phyloP scores from a whole-genome alignment of 2,888 invertebrate species.

The Pogonocherus hispidulus region DNA sequence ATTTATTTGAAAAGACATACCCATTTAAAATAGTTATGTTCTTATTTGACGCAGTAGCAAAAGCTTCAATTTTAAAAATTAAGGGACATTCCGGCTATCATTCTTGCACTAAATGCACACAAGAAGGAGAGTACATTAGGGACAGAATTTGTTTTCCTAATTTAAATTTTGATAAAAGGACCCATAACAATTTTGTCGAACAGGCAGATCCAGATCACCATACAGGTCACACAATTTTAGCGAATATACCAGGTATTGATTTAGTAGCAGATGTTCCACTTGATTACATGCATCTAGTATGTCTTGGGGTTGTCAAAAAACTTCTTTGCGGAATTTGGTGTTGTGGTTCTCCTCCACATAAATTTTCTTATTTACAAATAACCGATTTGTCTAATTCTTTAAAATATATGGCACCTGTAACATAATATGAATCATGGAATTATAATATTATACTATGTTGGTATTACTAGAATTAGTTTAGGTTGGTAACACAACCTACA shows the following conservation, averaged over 20 bases:
- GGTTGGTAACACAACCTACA: no score
- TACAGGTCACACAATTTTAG: conserved; percentile 8
- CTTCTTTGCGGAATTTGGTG: conserved; percentile 20
- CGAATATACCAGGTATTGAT: conserved; percentile 23
- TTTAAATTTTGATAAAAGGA: conserved; percentile 3
- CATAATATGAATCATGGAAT: no score
- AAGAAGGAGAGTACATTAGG: conserved; percentile 15
- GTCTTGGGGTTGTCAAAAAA: conserved; percentile 28
- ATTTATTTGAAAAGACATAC: neutral
- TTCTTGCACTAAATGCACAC: conserved; percentile 24
- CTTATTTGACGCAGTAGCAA: conserved; percentile 22
- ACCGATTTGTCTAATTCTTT: conserved; percentile 12
- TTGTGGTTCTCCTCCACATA: conserved; percentile 29
- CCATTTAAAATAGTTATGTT: conserved; percentile 17
- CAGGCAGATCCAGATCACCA: conserved; percentile 12
- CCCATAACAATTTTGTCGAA: conserved; percentile 4
- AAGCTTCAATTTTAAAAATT: conserved; percentile 18
- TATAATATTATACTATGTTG: no score
- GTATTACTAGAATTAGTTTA: no score
- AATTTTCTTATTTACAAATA: conserved; percentile 7
- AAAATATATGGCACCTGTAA: no score
- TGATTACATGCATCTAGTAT: conserved; percentile 24
- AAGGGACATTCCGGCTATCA: conserved; percentile 21
- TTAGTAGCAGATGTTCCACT: conserved; percentile 18
- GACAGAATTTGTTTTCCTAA: conserved; percentile 19